Evolutionary conservation across 1,140 invertebrate species (phyloP).

Genomic region (Platyura marginata): DNA sequence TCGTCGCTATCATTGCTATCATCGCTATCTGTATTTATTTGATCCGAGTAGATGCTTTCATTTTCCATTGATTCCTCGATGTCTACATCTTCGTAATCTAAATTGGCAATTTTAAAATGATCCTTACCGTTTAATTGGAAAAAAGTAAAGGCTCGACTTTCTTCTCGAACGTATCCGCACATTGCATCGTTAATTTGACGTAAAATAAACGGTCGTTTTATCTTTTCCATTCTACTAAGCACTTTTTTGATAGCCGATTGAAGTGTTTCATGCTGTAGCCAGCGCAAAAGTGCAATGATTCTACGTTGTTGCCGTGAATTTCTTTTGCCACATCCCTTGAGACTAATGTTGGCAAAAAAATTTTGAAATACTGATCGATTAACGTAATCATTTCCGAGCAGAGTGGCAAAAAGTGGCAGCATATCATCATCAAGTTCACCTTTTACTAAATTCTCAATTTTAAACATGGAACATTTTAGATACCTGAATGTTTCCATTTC

Average conservation of each 20-base stretch:
- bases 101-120: slow-evolving; percentile 2
- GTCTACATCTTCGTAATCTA: slow-evolving; percentile 3
- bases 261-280: slow-evolving; percentile 50
- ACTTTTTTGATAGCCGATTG: slow-evolving; percentile 48
- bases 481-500: slow-evolving; percentile 14
- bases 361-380: slow-evolving; percentile 40
- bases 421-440: slow-evolving; percentile 43
- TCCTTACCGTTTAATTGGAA: slow-evolving; percentile 23
- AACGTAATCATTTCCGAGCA: slow-evolving; percentile 81
- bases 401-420: slow-evolving; percentile 56
- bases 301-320: slow-evolving; percentile 36
- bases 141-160: slow-evolving; percentile 33
- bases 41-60: slow-evolving; percentile 3
- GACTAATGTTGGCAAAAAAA: slow-evolving; percentile 47
- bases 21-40: slow-evolving; percentile 2
- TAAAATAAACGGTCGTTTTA: slow-evolving; percentile 29
- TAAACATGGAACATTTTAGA: slow-evolving; percentile 51
- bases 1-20: slow-evolving; percentile 3
- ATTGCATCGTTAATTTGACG: slow-evolving; percentile 38
- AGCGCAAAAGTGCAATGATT: slow-evolving; percentile 48
- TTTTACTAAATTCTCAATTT: slow-evolving; percentile 40
- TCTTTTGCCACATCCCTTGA: slow-evolving; percentile 33
- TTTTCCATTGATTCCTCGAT: slow-evolving; percentile 9
- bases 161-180: slow-evolving; percentile 35
- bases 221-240: slow-evolving; percentile 33